These are phyloP conservation scores for Apoda limacodes DNA, from an alignment of 2,888 invertebrate species.

Conservation along the genomic window DNA sequence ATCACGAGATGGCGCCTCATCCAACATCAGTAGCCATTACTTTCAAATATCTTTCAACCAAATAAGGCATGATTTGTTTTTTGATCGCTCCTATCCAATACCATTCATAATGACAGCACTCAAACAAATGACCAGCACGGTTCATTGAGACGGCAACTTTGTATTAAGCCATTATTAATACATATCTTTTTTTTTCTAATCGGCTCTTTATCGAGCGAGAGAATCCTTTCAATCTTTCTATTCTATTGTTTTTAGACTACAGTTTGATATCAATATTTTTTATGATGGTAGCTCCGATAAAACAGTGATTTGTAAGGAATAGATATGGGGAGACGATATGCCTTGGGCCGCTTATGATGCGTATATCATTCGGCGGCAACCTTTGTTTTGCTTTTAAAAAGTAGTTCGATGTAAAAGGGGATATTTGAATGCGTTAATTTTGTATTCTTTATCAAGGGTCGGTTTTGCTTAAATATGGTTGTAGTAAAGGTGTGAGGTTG, in stretches of 20 bases:
- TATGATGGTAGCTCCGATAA: constrained; percentile 62
- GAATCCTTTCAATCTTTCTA: constrained; percentile 66
- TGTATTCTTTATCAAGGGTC: constrained; percentile 10
- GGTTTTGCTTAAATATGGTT: no score
- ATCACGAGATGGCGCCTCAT: no score
- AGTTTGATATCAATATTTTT: constrained; percentile 68
- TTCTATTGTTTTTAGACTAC: constrained; percentile 65
- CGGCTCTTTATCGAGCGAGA: constrained; percentile 49
- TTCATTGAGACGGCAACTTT: constrained; percentile 30
- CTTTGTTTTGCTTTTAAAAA: constrained; percentile 45
- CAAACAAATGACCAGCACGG: constrained; percentile 40
- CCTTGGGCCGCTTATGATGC: constrained; percentile 50
- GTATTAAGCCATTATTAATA: constrained; percentile 63
- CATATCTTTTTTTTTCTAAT: constrained; percentile 45
- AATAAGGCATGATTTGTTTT: no score
- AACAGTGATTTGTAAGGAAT: constrained; percentile 63
- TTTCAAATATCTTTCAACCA: no score
- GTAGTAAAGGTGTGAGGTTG: no score
- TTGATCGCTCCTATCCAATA: no score
- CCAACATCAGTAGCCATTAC: no score
- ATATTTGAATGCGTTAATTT: constrained; percentile 21
- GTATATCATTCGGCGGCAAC: constrained; percentile 60
- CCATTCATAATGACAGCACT: constrained; percentile 34
- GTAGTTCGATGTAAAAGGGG: constrained; percentile 3
- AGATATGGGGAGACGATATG: constrained; percentile 52